Evolutionary conservation across 2,797 vertebrate species (phyloP).

Genomic region (Pangasius djambal): DNA sequence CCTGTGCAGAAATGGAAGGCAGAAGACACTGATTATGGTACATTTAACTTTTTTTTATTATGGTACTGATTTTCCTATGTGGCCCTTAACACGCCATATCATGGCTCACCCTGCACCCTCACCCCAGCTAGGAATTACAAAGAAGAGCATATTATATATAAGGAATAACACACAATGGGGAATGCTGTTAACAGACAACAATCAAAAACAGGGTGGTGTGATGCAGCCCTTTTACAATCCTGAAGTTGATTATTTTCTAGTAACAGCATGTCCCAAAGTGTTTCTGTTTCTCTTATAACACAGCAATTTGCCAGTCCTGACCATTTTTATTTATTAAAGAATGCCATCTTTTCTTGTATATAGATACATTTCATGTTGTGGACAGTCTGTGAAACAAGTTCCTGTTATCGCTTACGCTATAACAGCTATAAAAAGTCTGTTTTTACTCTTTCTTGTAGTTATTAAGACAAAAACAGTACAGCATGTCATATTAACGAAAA

Average conservation of each 20-base stretch:
- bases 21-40: conserved; percentile 92
- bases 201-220: background rate
- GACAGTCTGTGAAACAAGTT: background rate
- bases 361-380: background rate
- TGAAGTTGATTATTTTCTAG: background rate
- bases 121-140: background rate
- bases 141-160: background rate
- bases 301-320: background rate
- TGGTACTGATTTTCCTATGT: background rate
- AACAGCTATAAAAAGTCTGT: background rate
- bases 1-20: conserved; percentile 85
- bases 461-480: background rate
- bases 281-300: background rate
- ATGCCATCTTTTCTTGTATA: background rate
- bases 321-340: background rate
- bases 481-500: background rate
- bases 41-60: background rate
- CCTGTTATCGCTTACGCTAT: background rate
- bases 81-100: background rate
- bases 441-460: background rate
- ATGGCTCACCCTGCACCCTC: background rate
- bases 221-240: background rate
- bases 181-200: background rate
- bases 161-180: too few species aligned
- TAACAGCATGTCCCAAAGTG: background rate